A percentile compares a stretch with the other conserved stretches of the same genome.
Evolutionary conservation across 1,140 invertebrate genomes (phyloP).

Genomic region (Drosophila jambulina): DNA sequence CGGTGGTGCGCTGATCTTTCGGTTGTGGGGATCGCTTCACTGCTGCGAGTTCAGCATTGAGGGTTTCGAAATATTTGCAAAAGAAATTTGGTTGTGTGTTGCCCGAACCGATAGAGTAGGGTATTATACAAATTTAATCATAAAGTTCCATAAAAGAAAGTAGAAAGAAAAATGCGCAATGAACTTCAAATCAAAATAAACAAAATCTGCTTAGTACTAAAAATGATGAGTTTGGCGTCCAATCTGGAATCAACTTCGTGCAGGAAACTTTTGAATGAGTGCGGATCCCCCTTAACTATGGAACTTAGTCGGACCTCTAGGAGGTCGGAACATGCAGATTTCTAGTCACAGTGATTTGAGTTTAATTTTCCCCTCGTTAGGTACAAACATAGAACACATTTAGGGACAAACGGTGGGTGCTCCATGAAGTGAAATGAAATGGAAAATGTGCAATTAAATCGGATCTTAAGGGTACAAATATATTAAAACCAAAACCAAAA

Average conservation of each 20-base stretch:
- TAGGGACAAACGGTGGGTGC: conserved; percentile 43
- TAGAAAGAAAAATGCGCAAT: conserved; percentile 63
- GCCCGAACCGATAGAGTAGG: conserved; percentile 49
- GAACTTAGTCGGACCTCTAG: conserved; percentile 16
- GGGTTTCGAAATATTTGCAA: conserved; percentile 34
- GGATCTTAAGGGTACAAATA: conserved; percentile 16
- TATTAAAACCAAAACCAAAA: conserved; percentile 53
- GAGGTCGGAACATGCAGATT: conserved; percentile 43
- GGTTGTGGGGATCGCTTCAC: conserved; percentile 86
- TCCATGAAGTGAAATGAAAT: conserved; percentile 52
- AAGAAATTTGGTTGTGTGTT: conserved; percentile 44
- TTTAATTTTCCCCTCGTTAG: conserved; percentile 47
- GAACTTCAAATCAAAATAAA: conserved; percentile 58
- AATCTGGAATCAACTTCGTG: conserved; percentile 25
- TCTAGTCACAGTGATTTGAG: conserved; percentile 21
- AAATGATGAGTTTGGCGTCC: conserved; percentile 2
- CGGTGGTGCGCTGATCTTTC: conserved; percentile 96
- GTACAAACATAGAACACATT: conserved; percentile 75
- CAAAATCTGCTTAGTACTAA: conserved; percentile 22
- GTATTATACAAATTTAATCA: conserved; percentile 52
- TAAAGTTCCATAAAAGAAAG: conserved; percentile 57
- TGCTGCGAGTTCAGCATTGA: conserved; percentile 63
- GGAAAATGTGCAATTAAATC: conserved; percentile 32
- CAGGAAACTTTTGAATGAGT: conserved; percentile 29
- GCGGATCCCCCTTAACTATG: conserved; percentile 25